Conservation (phyloP, 2,888 invertebrate genomes). For the Pyrgus malvae region DNA sequence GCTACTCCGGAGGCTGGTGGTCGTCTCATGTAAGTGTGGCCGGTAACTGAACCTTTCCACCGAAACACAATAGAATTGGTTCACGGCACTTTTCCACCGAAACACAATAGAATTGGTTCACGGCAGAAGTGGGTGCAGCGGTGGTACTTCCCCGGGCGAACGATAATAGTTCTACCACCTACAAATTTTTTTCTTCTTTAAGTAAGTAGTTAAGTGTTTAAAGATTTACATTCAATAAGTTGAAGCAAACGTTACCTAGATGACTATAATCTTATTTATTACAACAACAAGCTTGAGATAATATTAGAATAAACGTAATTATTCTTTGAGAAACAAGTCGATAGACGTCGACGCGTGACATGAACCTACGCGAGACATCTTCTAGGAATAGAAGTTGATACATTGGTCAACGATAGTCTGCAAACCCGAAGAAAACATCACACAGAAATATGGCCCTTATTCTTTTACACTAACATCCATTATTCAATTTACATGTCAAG, state of each 20-base stretch:
- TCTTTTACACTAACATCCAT: not conserved
- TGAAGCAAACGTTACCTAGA: not conserved
- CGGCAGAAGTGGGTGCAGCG: too few species aligned
- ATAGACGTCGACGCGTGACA: slow-evolving; percentile 6
- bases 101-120: too few species aligned
- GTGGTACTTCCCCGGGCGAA: too few species aligned
- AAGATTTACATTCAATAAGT: not conserved
- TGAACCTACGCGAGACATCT: slow-evolving; percentile 11
- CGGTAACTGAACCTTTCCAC: too few species aligned
- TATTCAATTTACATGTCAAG: not conserved
- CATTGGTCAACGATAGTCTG: slow-evolving; percentile 5
- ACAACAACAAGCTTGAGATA: slow-evolving; percentile 1
- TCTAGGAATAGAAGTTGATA: slow-evolving; percentile 18
- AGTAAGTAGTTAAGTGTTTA: too few species aligned
- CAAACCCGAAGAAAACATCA: not conserved
- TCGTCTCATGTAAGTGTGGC: too few species aligned
- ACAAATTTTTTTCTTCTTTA: too few species aligned
- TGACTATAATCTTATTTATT: not conserved
- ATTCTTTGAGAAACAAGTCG: slow-evolving; percentile 6
- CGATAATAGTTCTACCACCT: too few species aligned
- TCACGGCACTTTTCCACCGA: too few species aligned
- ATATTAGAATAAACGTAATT: slow-evolving; percentile 11
- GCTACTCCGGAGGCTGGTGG: too few species aligned
- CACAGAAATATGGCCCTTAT: slow-evolving; percentile 2
- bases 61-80: too few species aligned